These are phyloP conservation scores for Oreohelix idahoensis DNA, from an alignment of 1,140 invertebrate genomes.

Conservation along the genomic window DNA sequence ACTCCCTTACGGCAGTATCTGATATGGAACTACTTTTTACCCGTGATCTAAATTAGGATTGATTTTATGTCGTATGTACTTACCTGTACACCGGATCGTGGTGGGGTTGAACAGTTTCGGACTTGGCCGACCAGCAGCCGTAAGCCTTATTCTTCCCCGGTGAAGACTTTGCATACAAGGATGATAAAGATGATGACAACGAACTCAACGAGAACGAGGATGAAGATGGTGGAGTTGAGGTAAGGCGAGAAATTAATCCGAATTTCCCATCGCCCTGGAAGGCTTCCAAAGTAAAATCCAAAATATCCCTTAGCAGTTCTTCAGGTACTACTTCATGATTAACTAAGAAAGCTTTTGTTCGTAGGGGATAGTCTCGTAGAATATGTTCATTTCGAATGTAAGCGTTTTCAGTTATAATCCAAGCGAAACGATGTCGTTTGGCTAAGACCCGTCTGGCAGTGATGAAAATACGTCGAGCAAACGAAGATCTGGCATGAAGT, in stretches of 20 bases:
- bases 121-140: conserved; percentile 42
- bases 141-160: conserved; percentile 4
- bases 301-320: conserved; percentile 56
- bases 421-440: conserved; percentile 53
- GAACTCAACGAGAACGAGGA: not conserved
- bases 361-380: conserved; percentile 50
- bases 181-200: not conserved
- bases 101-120: not conserved
- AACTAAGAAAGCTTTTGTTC: conserved; percentile 55
- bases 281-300: conserved; percentile 54
- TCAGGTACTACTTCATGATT: conserved; percentile 54
- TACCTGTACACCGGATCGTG: conserved; percentile 40
- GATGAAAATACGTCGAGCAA: conserved; percentile 56
- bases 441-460: conserved; percentile 42
- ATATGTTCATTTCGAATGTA: conserved; percentile 54
- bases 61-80: not conserved
- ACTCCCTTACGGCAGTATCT: too few species aligned
- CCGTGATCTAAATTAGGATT: too few species aligned
- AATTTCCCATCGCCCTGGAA: conserved; percentile 37
- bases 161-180: not conserved
- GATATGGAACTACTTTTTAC: too few species aligned
- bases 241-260: not conserved
- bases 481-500: conserved; percentile 53
- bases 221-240: conserved; percentile 9
- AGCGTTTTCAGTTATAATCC: conserved; percentile 65